Evolutionary conservation across 2,113 vertebrate species (phyloP).

Genomic region (Vicugna pacos): DNA sequence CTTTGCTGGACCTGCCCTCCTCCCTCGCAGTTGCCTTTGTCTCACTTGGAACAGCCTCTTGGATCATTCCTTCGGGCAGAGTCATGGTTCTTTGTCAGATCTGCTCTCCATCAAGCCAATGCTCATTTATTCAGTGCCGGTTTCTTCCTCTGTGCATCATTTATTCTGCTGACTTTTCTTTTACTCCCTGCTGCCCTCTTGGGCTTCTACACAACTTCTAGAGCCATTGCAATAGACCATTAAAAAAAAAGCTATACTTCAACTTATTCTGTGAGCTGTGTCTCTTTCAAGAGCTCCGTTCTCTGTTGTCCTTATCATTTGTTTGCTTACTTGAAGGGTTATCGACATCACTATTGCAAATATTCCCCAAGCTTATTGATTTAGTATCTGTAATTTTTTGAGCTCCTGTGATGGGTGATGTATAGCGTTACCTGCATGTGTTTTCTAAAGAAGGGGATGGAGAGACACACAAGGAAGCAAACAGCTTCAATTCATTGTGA

Average conservation of each 20-base stretch:
- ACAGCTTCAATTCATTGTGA: background rate
- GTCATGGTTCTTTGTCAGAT: background rate
- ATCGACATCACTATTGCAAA: background rate
- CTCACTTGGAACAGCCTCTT: background rate
- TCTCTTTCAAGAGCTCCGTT: background rate
- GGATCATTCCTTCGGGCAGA: background rate
- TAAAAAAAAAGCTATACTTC: background rate
- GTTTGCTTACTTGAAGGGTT: background rate
- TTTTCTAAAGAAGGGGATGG: background rate
- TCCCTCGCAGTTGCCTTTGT: background rate
- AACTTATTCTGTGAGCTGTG: background rate
- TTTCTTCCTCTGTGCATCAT: background rate
- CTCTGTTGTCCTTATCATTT: background rate
- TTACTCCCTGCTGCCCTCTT: background rate
- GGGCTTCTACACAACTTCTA: background rate
- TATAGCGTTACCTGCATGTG: background rate
- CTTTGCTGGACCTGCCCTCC: rapidly evolving
- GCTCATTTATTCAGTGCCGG: background rate
- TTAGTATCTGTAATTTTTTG: background rate
- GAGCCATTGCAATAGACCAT: background rate
- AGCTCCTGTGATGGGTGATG: background rate
- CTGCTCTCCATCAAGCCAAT: background rate
- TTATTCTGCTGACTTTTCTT: conserved; percentile 52
- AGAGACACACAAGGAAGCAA: background rate
- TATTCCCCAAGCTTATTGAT: background rate